Conservation (phyloP, 2,888 invertebrate genomes). For the Deilephila elpenor region DNA sequence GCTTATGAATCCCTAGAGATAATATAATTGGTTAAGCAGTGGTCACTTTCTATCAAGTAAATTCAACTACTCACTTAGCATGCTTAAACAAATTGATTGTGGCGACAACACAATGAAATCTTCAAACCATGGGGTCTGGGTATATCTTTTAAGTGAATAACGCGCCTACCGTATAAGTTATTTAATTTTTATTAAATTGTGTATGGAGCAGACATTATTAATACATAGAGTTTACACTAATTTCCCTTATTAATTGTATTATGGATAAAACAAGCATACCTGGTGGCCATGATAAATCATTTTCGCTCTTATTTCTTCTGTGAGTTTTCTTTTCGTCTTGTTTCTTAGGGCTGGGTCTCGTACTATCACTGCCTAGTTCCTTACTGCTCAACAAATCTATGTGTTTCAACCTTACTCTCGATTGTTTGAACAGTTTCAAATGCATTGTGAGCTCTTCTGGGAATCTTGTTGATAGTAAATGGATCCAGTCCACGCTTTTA, state of each 20-base stretch:
- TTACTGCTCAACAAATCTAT: conserved; percentile 73
- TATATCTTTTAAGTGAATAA: too few relatives aligned
- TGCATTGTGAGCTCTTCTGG: conserved; percentile 97
- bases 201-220: background rate
- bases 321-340: conserved; percentile 83
- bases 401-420: conserved; percentile 84
- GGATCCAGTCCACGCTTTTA: conserved; percentile 96
- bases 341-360: conserved; percentile 72
- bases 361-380: conserved; percentile 72
- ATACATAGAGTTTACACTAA: background rate
- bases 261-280: conserved; percentile 57
- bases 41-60: too few relatives aligned
- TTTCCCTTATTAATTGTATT: background rate
- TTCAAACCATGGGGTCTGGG: too few relatives aligned
- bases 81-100: too few relatives aligned
- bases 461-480: conserved; percentile 92
- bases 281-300: conserved; percentile 88
- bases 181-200: too few relatives aligned
- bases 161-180: too few relatives aligned
- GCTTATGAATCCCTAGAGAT: too few relatives aligned
- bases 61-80: too few relatives aligned
- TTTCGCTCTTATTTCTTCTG: conserved; percentile 89
- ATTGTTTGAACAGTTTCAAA: conserved; percentile 93
- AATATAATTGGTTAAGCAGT: too few relatives aligned
- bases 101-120: too few relatives aligned